A percentile compares a stretch with the other conserved stretches of the same genome.
Conservation (phyloP, 1,140 invertebrate species). For the Nephotettix cincticeps region DNA sequence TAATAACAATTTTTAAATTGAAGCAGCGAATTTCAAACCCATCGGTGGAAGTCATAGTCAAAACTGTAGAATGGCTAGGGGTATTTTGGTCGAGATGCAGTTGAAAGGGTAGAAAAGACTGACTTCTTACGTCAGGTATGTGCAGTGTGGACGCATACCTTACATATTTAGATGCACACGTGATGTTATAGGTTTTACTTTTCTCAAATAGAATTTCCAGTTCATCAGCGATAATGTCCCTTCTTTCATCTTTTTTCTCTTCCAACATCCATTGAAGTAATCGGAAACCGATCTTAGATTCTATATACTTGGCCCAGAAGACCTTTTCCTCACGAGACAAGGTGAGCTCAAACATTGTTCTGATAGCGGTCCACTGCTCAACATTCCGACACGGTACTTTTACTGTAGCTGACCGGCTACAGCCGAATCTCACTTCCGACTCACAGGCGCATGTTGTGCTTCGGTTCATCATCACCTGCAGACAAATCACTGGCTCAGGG, state of each 20-base stretch:
- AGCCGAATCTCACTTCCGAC: neutral
- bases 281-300: constrained; percentile 8
- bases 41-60: neutral
- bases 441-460: neutral
- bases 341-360: constrained; percentile 4
- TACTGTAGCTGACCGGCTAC: neutral
- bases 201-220: neutral
- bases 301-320: constrained; percentile 14
- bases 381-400: constrained; percentile 4
- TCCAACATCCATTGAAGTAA: constrained; percentile 10
- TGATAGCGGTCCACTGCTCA: neutral
- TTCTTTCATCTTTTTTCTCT: neutral
- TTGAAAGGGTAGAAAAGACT: neutral
- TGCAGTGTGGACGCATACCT: neutral
- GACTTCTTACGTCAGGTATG: neutral
- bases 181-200: constrained; percentile 1
- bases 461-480: neutral
- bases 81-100: neutral
- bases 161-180: neutral
- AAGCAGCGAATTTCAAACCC: neutral
- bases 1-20: neutral
- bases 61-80: neutral
- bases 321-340: neutral
- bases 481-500: neutral
- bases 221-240: neutral